Percentiles rank a stretch among this genome's conserved stretches.
Conservation (phyloP, 2,797 vertebrate genomes). For the Zenarchopterus dispar region DNA sequence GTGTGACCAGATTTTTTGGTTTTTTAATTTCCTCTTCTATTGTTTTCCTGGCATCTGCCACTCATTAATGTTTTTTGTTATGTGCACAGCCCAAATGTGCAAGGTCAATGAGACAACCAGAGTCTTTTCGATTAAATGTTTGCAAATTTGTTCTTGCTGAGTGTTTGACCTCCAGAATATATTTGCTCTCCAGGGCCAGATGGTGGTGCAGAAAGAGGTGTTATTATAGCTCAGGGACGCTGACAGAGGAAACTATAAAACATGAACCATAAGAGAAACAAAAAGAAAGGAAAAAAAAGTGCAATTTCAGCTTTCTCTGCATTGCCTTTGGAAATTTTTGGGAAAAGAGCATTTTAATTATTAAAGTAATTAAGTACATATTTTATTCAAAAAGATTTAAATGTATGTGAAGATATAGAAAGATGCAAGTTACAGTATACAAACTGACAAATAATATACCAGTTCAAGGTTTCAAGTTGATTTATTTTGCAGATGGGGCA, state of each 20-base stretch:
- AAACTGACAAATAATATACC: too few relatives aligned
- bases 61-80: constrained; percentile 20
- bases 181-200: constrained; percentile 57
- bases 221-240: constrained; percentile 36
- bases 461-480: too few relatives aligned
- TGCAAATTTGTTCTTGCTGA: constrained; percentile 53
- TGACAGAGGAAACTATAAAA: constrained; percentile 1
- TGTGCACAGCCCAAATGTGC: constrained; percentile 15
- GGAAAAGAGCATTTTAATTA: background rate
- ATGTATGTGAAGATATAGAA: background rate
- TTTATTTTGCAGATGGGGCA: too few relatives aligned
- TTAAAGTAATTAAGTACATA: background rate
- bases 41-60: constrained; percentile 20
- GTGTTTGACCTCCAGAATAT: constrained; percentile 58
- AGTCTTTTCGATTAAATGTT: constrained; percentile 50
- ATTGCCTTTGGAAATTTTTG: background rate
- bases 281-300: background rate
- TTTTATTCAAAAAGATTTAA: background rate
- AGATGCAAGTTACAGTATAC: too few relatives aligned
- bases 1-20: constrained; percentile 5
- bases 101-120: constrained; percentile 55
- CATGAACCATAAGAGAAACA: background rate
- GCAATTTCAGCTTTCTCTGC: background rate
- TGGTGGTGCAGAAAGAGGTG: constrained; percentile 48
- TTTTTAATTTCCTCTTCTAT: background rate